Evolutionary conservation across 2,113 vertebrate species (phyloP).

Genomic region (Hemiscyllium ocellatum): DNA sequence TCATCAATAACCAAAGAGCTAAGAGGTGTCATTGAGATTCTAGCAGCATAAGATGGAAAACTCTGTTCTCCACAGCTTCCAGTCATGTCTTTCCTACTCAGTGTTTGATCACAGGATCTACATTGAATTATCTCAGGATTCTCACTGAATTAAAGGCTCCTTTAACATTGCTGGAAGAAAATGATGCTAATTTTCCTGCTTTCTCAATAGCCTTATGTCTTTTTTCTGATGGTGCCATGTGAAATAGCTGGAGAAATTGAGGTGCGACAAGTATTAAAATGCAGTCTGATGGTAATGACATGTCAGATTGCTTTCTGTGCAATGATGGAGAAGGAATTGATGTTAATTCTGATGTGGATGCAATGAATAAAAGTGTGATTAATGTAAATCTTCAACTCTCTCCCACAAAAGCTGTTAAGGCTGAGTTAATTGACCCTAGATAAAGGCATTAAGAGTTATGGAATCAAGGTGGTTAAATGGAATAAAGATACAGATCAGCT

Average conservation of each 20-base stretch:
- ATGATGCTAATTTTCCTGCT: background rate
- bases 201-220: background rate
- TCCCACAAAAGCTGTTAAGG: background rate
- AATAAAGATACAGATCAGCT: background rate
- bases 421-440: background rate
- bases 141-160: background rate
- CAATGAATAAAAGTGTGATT: background rate
- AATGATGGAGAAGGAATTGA: background rate
- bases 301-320: background rate
- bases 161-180: background rate
- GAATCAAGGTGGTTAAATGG: background rate
- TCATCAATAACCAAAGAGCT: background rate
- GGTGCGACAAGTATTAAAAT: background rate
- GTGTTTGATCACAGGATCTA: background rate
- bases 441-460: background rate
- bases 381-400: background rate
- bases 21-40: background rate
- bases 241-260: background rate
- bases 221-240: background rate
- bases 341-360: background rate
- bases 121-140: background rate
- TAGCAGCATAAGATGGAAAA: background rate
- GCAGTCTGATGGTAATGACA: background rate
- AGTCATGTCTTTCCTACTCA: background rate
- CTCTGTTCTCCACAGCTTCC: background rate